A percentile compares a stretch with the other conserved stretches of the same genome.
These are phyloP conservation scores for Trissolcus basalis DNA, from an alignment of 1,140 invertebrate species.

Conservation along the genomic window DNA sequence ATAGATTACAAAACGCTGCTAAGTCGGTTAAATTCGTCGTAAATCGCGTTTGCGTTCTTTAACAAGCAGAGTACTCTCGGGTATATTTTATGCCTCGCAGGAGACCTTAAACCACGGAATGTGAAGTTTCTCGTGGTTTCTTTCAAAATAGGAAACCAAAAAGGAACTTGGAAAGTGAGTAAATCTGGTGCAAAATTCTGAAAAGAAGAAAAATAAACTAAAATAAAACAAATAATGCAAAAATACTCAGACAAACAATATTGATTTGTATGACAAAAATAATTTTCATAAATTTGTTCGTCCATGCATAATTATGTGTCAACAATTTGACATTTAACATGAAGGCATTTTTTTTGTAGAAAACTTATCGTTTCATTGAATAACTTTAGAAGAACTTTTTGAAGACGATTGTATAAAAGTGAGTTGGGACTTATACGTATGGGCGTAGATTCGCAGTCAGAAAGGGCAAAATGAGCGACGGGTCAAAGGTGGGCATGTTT, in stretches of 20 bases:
- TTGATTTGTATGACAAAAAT: no score
- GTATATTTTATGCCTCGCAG: constrained; percentile 48
- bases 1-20: constrained; percentile 53
- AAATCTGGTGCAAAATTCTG: no score
- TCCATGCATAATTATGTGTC: no score
- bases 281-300: no score
- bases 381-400: constrained; percentile 19
- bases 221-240: no score
- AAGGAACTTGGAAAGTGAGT: no score
- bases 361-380: constrained; percentile 28
- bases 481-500: constrained; percentile 57
- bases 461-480: constrained; percentile 51
- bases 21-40: constrained; percentile 58
- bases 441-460: constrained; percentile 53
- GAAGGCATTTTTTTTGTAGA: no score
- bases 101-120: constrained; percentile 63
- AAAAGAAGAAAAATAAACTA: no score
- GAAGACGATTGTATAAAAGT: constrained; percentile 48
- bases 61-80: constrained; percentile 50
- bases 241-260: no score
- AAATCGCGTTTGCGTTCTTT: constrained; percentile 50
- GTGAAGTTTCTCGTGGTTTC: constrained; percentile 57
- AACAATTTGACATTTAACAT: no score
- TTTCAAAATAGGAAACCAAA: constrained; percentile 28
- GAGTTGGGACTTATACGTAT: constrained; percentile 43